Evolutionary conservation across 2,113 vertebrate genomes (phyloP), one percentile per base, ranked within the genome.

Genomic region (Choloepus hoffmanni): DNA sequence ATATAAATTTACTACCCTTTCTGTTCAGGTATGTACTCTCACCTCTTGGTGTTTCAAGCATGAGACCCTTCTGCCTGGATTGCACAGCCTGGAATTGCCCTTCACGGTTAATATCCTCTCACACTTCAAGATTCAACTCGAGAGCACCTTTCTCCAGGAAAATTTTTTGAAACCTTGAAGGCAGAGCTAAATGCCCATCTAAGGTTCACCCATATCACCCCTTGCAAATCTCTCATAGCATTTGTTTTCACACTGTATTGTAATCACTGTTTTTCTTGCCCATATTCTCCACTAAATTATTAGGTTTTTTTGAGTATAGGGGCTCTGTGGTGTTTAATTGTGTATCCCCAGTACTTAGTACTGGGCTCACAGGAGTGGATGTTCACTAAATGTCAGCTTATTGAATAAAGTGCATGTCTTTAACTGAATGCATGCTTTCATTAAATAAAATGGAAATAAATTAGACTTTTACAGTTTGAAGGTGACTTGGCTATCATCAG

Each of bases 211-310:
- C 30, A 33, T 33, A 86, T 26, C 13, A 15, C 9, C 5, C 21
- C 21, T 85, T 50, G 2, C 33, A 91, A 63, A 63, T 7, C 30
- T 82, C 16, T 3, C 15, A 23, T 0, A 33, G 33, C 23, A 23
- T 55, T 50, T 68, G 28, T 62, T 33, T 85, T 76, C 77, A 79
- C 48, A 15, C 15, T n/a, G 5, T 74, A 33, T 15, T 36, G n/a
- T 7, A 81, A 12, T 23, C 28, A 70, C n/a, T 48, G 60, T 1
- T 79, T 93, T 76, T 58, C 63, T 85, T 50, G 6, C 23, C n/a
- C 30, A 18, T 33, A 4, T 92, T 97, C 89, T 88, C 21, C 95
- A 70, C 89, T 89, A 28, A 8, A 84, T 95, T 87, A 90, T 93
- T 63, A 96, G 70, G 1, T 58, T 81, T 72, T 55, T 83, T 96